Evolutionary conservation across 2,888 invertebrate species (phyloP).

Genomic region (Ornithoptera priamus): DNA sequence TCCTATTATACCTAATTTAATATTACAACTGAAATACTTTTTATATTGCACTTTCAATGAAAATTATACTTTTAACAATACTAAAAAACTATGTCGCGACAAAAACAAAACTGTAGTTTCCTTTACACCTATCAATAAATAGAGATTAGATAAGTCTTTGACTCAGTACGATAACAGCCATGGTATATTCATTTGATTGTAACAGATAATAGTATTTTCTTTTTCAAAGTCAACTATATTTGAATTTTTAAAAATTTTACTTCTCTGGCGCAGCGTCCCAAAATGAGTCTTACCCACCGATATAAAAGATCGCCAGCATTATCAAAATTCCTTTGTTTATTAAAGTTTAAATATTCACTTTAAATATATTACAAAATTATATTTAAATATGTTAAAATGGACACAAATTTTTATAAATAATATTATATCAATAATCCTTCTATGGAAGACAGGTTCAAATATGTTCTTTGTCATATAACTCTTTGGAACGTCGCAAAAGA

Average conservation of each 20-base stretch:
- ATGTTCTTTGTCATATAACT: no score
- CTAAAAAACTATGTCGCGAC: constrained; percentile 35
- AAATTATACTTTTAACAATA: neutral
- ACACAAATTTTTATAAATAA: no score
- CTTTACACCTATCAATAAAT: constrained; percentile 64
- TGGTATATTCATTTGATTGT: constrained; percentile 43
- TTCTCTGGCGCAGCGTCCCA: no score
- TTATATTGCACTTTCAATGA: neutral
- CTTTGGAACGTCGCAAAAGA: no score
- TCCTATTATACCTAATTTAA: neutral
- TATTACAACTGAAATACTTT: neutral
- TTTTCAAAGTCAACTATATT: neutral
- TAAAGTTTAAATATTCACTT: no score
- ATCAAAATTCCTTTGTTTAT: no score
- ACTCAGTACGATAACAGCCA: constrained; percentile 54
- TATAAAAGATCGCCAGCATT: no score
- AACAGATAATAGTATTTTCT: constrained; percentile 8
- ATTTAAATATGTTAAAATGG: no score
- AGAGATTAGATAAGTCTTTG: constrained; percentile 65
- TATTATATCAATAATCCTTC: no score
- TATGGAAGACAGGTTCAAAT: no score
- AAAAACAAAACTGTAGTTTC: constrained; percentile 38
- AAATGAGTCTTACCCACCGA: no score
- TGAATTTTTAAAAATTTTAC: neutral
- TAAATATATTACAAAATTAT: no score